These are phyloP conservation scores for Onychomys arenicola DNA, from an alignment of 2,797 vertebrate species.

Conservation along the genomic window DNA sequence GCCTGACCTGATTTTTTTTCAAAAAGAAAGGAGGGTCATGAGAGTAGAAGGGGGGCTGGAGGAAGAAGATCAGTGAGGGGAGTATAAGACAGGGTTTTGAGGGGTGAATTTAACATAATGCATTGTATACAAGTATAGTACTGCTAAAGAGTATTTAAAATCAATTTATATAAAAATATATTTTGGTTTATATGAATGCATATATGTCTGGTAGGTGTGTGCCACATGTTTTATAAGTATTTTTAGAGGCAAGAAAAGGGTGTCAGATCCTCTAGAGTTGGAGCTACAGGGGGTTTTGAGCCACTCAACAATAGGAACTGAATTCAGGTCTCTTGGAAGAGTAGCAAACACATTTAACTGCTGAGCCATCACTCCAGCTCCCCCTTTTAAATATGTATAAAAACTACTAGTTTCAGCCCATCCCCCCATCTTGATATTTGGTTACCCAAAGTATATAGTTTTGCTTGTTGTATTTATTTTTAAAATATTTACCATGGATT, in stretches of 20 bases:
- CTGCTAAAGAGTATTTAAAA: background rate
- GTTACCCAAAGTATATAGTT: background rate
- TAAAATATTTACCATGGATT: slow-evolving; percentile 8
- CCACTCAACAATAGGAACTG: background rate
- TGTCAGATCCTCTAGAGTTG: background rate
- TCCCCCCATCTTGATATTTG: background rate
- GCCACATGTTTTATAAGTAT: background rate
- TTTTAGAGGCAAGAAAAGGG: background rate
- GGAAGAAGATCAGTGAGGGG: background rate
- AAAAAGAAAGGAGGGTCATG: background rate
- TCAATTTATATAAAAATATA: background rate
- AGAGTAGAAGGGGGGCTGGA: background rate
- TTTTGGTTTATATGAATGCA: background rate
- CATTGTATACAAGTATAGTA: no score
- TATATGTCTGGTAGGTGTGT: background rate
- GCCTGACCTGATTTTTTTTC: background rate
- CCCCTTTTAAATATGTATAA: background rate
- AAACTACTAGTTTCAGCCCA: background rate
- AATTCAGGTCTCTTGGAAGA: background rate
- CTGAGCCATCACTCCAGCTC: background rate
- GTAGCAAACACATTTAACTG: background rate
- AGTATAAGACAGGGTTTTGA: background rate
- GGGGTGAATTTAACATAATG: background rate
- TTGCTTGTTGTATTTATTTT: slow-evolving; percentile 6
- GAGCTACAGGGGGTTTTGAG: background rate